Conservation (phyloP, 2,888 invertebrate genomes). For the Phengaris arion region DNA sequence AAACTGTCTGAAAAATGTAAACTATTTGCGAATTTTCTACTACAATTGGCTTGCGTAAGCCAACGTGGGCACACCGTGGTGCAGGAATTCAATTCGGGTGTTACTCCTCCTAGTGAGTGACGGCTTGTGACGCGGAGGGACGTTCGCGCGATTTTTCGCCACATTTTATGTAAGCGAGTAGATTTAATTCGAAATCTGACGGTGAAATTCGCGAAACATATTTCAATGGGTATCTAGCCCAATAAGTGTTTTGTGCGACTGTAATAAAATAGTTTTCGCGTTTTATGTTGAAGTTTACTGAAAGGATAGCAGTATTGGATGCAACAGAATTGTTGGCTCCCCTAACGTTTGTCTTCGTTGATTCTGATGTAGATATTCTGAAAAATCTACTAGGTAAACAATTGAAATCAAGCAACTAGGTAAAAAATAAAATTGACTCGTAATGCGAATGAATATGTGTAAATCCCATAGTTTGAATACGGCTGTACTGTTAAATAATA, state of each 20-base stretch:
- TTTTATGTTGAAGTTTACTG: not conserved
- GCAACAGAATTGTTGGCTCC: no score
- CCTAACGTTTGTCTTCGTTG: not conserved
- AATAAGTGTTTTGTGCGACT: constrained; percentile 1
- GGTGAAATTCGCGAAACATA: not conserved
- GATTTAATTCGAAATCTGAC: constrained; percentile 16
- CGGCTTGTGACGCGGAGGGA: constrained; percentile 56
- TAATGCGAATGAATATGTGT: not conserved
- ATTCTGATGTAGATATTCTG: not conserved
- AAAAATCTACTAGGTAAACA: not conserved
- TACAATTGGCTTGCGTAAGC: constrained; percentile 40
- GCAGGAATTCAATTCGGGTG: constrained; percentile 74
- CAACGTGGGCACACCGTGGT: constrained; percentile 46
- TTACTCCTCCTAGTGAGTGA: constrained; percentile 58
- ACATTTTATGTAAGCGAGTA: constrained; percentile 49
- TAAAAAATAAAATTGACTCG: not conserved
- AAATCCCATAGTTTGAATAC: not conserved
- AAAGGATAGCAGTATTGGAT: not conserved
- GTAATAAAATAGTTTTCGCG: not conserved
- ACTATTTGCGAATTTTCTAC: constrained; percentile 31
- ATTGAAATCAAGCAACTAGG: not conserved
- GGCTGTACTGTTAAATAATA: constrained; percentile 15
- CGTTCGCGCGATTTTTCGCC: constrained; percentile 47
- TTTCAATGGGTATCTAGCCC: not conserved
- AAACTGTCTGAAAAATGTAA: constrained; percentile 20